These are phyloP conservation scores for Gallirallus australis DNA, from an alignment of 2,797 vertebrate genomes.

Conservation along the genomic window DNA sequence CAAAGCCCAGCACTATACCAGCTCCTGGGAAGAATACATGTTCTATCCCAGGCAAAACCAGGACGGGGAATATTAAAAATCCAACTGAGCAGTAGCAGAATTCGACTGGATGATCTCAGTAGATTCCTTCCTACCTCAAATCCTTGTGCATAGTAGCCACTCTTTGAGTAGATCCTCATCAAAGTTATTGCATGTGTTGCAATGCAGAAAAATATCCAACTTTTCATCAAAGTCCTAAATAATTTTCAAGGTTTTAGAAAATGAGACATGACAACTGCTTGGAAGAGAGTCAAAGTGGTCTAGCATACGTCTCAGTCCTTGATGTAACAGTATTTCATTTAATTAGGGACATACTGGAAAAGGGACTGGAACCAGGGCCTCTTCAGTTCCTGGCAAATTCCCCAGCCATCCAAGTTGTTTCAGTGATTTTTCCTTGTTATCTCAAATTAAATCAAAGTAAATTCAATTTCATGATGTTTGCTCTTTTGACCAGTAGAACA, in stretches of 20 bases:
- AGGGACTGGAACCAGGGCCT: neutral
- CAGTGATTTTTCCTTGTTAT: neutral
- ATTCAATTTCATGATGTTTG: neutral
- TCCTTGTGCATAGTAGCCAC: neutral
- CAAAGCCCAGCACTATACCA: no score
- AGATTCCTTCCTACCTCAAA: neutral
- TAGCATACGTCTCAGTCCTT: neutral
- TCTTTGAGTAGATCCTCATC: neutral
- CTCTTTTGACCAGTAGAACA: neutral
- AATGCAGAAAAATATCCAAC: neutral
- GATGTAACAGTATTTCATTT: neutral
- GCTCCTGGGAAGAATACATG: no score
- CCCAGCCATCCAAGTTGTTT: neutral
- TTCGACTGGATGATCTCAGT: neutral
- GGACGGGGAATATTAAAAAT: neutral
- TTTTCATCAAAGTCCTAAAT: neutral
- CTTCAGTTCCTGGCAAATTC: neutral
- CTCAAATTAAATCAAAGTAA: neutral
- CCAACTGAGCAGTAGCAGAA: accelerated
- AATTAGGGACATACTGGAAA: neutral
- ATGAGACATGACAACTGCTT: neutral
- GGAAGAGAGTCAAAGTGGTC: neutral
- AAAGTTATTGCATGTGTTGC: neutral
- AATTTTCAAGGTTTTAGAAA: neutral
- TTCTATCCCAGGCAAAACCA: no score